These are phyloP conservation scores for Tenthredo distinguenda DNA, from an alignment of 2,888 invertebrate genomes.

Conservation along the genomic window DNA sequence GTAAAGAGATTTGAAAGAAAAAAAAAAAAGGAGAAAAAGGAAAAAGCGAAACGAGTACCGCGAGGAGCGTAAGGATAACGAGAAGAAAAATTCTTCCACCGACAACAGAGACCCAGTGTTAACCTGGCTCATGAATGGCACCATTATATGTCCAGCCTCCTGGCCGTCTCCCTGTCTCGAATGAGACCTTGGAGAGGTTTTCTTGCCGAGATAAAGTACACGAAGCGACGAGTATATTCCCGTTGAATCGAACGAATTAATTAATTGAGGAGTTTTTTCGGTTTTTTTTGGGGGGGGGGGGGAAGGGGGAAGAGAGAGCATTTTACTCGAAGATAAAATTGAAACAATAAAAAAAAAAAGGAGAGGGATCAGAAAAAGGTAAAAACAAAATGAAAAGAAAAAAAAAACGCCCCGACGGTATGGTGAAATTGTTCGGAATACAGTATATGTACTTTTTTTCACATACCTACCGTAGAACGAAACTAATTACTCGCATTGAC, in stretches of 20 bases:
- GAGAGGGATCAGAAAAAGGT: not conserved
- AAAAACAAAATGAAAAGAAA: not conserved
- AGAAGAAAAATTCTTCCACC: slow-evolving; percentile 31
- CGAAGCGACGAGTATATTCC: not conserved
- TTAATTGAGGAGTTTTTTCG: not conserved
- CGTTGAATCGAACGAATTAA: not conserved
- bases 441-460: not conserved
- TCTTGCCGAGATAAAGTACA: not conserved
- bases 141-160: slow-evolving; percentile 39
- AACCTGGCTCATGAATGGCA: slow-evolving; percentile 27
- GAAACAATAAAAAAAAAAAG: too few relatives aligned
- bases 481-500: slow-evolving; percentile 47
- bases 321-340: not conserved
- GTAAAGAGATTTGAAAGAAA: not conserved
- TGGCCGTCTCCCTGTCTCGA: not conserved
- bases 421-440: slow-evolving; percentile 1
- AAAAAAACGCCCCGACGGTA: not conserved
- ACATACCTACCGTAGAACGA: not conserved
- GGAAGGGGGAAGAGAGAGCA: not conserved
- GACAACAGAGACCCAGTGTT: slow-evolving; percentile 35
- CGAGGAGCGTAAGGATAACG: slow-evolving; percentile 34
- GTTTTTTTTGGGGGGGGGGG: not conserved
- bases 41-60: slow-evolving; percentile 29
- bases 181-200: slow-evolving; percentile 7
- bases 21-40: slow-evolving; percentile 43